Evolutionary conservation across 2,888 invertebrate species (phyloP).

Genomic region (Drosophila pseudotakahashii): DNA sequence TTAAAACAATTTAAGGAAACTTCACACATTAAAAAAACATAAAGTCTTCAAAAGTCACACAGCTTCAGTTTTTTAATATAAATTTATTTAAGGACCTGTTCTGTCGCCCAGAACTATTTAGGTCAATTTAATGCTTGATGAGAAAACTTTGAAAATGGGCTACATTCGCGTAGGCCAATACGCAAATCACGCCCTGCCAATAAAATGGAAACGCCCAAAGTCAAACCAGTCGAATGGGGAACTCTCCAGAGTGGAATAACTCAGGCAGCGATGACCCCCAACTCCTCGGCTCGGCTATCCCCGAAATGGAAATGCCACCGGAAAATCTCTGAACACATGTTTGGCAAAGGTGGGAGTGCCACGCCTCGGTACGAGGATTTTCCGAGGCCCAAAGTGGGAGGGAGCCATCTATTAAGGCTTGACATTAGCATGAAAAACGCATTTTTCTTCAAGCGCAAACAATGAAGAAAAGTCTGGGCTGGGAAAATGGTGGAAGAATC

Average conservation of each 20-base stretch:
- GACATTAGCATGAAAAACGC: slow-evolving; percentile 80
- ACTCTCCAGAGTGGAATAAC: slow-evolving; percentile 72
- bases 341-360: slow-evolving; percentile 23
- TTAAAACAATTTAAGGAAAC: too few relatives aligned
- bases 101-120: not conserved
- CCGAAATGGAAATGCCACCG: slow-evolving; percentile 65
- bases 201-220: slow-evolving; percentile 9
- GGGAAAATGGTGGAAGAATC: not conserved
- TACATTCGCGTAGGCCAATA: slow-evolving; percentile 1
- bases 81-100: too few relatives aligned
- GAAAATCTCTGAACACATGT: slow-evolving; percentile 70
- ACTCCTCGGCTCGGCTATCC: slow-evolving; percentile 37
- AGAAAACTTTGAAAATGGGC: slow-evolving; percentile 17
- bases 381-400: slow-evolving; percentile 8
- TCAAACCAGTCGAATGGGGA: slow-evolving; percentile 47
- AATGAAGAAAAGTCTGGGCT: slow-evolving; percentile 28
- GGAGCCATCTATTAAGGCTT: slow-evolving; percentile 69
- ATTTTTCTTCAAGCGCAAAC: slow-evolving; percentile 67
- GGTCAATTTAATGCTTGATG: slow-evolving; percentile 13
- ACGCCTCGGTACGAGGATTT: slow-evolving; percentile 11
- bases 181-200: slow-evolving; percentile 10
- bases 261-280: slow-evolving; percentile 40
- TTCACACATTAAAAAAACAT: too few relatives aligned
- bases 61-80: not conserved
- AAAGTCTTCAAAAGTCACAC: not conserved